A percentile compares a stretch with the other conserved stretches of the same genome.
phyloP scores from a whole-genome alignment of 2,888 invertebrate genomes.

The Agrotis exclamationis region DNA sequence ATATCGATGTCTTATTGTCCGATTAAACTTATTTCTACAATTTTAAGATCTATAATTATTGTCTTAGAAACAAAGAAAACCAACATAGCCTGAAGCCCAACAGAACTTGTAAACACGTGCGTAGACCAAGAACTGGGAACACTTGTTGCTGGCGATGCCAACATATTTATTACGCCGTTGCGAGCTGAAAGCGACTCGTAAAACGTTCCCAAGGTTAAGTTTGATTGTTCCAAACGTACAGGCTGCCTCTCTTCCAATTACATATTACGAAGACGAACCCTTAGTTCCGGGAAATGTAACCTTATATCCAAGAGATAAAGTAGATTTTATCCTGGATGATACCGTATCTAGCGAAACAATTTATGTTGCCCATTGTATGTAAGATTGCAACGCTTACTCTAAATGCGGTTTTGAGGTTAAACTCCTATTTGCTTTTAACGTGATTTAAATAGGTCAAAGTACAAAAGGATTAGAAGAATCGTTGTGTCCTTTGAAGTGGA shows the following conservation, averaged over 20 bases:
- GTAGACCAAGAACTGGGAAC: conserved; percentile 75
- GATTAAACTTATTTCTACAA: neutral
- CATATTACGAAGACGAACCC: conserved; percentile 53
- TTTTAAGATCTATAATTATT: neutral
- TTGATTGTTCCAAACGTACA: conserved; percentile 81
- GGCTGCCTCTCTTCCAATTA: conserved; percentile 64
- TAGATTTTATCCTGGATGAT: conserved; percentile 24
- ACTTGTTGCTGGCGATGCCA: conserved; percentile 83
- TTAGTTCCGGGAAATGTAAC: conserved; percentile 38
- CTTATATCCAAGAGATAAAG: conserved; percentile 45
- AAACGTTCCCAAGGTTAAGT: conserved; percentile 85
- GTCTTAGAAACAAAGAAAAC: neutral
- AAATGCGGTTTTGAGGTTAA: conserved; percentile 83
- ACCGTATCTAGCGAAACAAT: conserved; percentile 53
- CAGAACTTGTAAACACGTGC: conserved; percentile 67
- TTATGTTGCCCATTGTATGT: conserved; percentile 63
- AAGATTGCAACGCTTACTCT: conserved; percentile 73
- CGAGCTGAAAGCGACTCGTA: conserved; percentile 80
- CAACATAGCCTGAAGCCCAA: neutral
- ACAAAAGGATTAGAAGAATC: conserved; percentile 79
- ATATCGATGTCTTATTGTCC: no score
- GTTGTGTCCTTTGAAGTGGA: conserved; percentile 66
- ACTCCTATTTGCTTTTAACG: conserved; percentile 80
- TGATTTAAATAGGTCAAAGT: conserved; percentile 82
- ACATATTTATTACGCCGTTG: conserved; percentile 81